Evolutionary conservation across 2,888 invertebrate genomes (phyloP).

Genomic region (Microchrysa polita): DNA sequence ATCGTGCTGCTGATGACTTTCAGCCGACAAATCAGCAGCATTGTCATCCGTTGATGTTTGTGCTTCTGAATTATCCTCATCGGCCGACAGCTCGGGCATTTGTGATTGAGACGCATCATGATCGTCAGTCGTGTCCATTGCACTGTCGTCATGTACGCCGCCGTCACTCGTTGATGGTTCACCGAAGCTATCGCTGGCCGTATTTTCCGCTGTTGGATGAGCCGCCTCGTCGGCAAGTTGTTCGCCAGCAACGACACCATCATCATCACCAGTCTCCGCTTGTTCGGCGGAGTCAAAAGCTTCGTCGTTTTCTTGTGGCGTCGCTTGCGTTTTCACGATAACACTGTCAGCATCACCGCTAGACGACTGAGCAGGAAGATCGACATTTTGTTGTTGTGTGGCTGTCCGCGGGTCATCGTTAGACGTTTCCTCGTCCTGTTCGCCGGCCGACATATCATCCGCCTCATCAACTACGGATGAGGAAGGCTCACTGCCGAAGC

Average conservation of each 20-base stretch:
- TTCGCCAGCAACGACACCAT: background rate
- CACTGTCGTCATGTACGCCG: background rate
- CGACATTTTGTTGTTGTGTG: conserved; percentile 14
- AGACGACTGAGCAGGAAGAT: too few species aligned
- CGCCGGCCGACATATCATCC: background rate
- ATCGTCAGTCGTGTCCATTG: background rate
- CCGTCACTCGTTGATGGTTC: background rate
- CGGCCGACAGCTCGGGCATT: background rate
- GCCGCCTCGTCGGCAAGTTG: background rate
- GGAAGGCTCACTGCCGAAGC: background rate
- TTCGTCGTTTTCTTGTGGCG: conserved; percentile 25
- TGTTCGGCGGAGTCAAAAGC: background rate
- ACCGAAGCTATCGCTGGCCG: too few species aligned
- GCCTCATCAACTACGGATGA: background rate
- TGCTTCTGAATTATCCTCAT: background rate
- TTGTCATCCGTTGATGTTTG: too few species aligned
- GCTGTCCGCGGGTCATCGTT: background rate
- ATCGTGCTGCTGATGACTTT: background rate
- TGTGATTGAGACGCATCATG: background rate
- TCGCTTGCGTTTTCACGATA: too few species aligned
- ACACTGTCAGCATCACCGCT: too few species aligned
- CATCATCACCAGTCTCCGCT: background rate
- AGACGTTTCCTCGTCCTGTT: background rate
- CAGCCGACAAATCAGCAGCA: too few species aligned
- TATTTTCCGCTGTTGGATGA: background rate